Base-by-base conservation (phyloP, 2,113 vertebrate species). In the Pelodiscus sinensis region DNA sequence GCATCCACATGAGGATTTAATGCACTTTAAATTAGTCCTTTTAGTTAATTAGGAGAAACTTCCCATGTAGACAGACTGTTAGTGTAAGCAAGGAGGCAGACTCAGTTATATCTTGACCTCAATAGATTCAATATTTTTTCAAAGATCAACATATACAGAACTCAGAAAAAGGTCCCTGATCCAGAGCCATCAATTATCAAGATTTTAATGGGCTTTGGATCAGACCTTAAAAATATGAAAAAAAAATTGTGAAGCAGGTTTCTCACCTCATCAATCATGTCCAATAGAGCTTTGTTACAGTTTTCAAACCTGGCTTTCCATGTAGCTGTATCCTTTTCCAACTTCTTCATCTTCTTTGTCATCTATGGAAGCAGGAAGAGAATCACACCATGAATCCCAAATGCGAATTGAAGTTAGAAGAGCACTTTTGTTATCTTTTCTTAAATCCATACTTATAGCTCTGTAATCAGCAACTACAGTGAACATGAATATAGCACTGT, bases 231-330 rank as follows among this genome's bases (percentile, higher is more conserved):
- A 77, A 77, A 50, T 9, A 56, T 77, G 52, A 35, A 60, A 51
- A 71, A 75, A n/a, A 50, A 44, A 44, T 52, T 56, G 8, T 73
- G 16, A 85, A 54, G n/a, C 31, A 73, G 35, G 24, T 82, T 73
- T 15, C 38, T 98, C 94, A 99, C 99, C 98, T 99, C 99, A 87
- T 99, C 98, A 9, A 99, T 99, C 99, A 99, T 99, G 91, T 99
- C 99, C 86, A 98, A 89, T 78, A 99, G 98, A 1, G 99, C 98
- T 97, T 98, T 99, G 98, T 99, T 99, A 95, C 99, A 99, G 96
- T 98, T 99, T 97, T 99, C 99, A 96, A 99, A 99, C 62, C 99
- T 98, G 11, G 98, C 98, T 98, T 99, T 99, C 99, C 99, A 99
- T 2, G 98, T 97, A 91, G 97, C 98, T 0, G 99, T 99, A 92